These are phyloP conservation scores for Antrozous pallidus DNA, from an alignment of 2,797 vertebrate species.

Conservation along the genomic window DNA sequence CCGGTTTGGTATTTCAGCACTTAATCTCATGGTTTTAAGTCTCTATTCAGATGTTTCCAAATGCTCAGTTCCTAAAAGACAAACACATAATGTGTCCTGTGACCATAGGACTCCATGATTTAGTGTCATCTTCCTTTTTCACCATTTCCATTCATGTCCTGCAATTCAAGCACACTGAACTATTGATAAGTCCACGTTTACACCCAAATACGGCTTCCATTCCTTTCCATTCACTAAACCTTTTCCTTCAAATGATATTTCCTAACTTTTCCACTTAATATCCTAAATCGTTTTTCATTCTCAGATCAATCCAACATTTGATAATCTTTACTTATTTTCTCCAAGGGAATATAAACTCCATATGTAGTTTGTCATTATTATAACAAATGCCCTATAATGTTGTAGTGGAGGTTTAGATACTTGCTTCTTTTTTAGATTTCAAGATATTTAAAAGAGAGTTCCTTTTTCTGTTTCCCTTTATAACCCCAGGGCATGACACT, in stretches of 20 bases:
- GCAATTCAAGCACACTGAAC: background rate
- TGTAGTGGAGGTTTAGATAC: background rate
- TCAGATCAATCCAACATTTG: background rate
- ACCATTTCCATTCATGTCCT: background rate
- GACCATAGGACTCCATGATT: background rate
- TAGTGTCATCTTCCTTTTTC: background rate
- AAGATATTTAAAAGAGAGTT: background rate
- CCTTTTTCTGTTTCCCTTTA: background rate
- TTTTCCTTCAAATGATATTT: background rate
- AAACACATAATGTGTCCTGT: background rate
- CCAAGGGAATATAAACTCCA: background rate
- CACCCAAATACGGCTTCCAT: background rate
- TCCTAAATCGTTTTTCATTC: background rate
- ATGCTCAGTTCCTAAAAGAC: background rate
- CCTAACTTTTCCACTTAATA: background rate
- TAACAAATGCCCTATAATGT: background rate
- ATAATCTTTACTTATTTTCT: background rate
- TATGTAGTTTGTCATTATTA: background rate
- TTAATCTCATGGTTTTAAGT: background rate
- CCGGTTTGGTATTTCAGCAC: background rate
- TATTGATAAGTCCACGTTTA: background rate
- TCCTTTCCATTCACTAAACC: background rate
- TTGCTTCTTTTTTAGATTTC: background rate
- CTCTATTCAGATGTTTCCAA: background rate
- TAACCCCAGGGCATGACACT: background rate